A percentile compares a stretch with the other conserved stretches of the same genome.
Conservation (phyloP, 1,140 invertebrate species). For the Cherax quadricarinatus region DNA sequence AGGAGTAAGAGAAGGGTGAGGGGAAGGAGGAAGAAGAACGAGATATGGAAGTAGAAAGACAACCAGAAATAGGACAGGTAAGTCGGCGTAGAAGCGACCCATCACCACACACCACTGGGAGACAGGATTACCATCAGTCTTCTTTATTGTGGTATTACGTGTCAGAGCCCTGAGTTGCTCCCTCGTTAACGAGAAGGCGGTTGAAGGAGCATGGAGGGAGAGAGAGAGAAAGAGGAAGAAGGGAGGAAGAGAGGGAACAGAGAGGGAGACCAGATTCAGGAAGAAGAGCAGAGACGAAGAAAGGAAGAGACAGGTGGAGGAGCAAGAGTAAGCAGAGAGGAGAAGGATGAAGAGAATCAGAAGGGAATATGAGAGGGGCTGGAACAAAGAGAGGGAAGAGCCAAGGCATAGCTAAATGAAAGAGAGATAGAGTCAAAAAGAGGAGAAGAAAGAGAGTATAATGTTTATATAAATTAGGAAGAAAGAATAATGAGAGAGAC, state of each 20-base stretch:
- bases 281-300: neutral
- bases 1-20: too few relatives aligned
- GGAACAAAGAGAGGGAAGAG: too few relatives aligned
- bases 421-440: neutral
- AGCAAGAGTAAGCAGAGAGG: too few relatives aligned
- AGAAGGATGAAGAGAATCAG: too few relatives aligned
- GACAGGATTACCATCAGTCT: conserved; percentile 1
- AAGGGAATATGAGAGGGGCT: too few relatives aligned
- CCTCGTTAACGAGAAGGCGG: neutral
- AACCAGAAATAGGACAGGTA: neutral
- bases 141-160: neutral
- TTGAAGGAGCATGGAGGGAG: neutral
- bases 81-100: neutral
- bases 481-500: too few relatives aligned
- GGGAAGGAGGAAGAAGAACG: too few relatives aligned
- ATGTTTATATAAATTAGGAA: too few relatives aligned
- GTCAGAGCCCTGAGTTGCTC: neutral
- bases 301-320: neutral
- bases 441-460: neutral
- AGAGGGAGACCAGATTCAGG: too few relatives aligned
- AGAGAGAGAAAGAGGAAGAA: conserved; percentile 24
- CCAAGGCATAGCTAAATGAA: too few relatives aligned
- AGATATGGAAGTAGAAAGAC: too few relatives aligned
- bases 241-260: conserved; percentile 1
- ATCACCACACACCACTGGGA: neutral